Base-by-base conservation (phyloP, 1,140 invertebrate species). In the Thrips palmi region DNA sequence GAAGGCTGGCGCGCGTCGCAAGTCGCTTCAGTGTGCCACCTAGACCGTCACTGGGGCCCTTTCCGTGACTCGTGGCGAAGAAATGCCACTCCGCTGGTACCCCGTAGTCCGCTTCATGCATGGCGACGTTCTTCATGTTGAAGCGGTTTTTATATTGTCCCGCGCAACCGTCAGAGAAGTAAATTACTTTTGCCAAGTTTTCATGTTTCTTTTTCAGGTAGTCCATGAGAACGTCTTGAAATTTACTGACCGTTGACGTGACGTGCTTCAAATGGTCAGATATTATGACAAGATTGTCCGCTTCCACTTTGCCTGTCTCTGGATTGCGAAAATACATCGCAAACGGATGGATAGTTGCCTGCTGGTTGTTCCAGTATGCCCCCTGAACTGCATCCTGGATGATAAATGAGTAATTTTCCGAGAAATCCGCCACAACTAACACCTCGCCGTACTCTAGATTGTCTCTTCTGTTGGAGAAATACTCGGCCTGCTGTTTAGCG, bases 61-160 rank as follows among this genome's bases (percentile, higher is more conserved):
- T 53, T 45, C 42, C 44, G 43, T 49, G 46, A n/a, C 27, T 42
- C 41, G 45, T 49, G 35, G 49, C 50, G 33, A 41, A 51, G 44
- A 49, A 48, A 33, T 53, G 40, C 47, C 47, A 48, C 14, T 46
- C 42, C n/a, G 35, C 45, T 30, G 41, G 12, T n/a, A 44, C 24
- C 10, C 17, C 23, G 32, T 41, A 46, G 22, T 41, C 38, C 19
- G 33, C 23, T 1, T 36, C 20, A 33, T 48, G 44, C 11, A 35
- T 17, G 23, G 33, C 40, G 24, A 53, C 23, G 41, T 49, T 50
- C 2, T 32, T 29, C 38, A 42, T 40, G 37, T 42, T 40, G 41
- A 35, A 40, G 43, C 45, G 42, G 40, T 55, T 53, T 45, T 55
- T 55, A 35, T 47, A 53, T 22, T 47, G 40, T 28, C 20, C 30